Evolutionary conservation across 2,113 vertebrate genomes (phyloP).

Genomic region (Petromus typicus): DNA sequence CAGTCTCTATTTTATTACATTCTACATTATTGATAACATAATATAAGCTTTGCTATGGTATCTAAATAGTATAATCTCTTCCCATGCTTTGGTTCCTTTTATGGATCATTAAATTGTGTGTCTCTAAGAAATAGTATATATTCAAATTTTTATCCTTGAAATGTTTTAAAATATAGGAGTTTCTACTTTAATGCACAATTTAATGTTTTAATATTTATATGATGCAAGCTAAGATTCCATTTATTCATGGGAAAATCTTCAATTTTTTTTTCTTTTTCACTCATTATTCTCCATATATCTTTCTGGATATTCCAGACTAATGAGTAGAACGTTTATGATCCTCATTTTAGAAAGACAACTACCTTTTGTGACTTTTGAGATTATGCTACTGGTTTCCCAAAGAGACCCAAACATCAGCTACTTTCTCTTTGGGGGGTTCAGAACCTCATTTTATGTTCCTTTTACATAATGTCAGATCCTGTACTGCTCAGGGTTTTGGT

Average conservation of each 20-base stretch:
- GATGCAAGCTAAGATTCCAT: not conserved
- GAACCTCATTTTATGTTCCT: not conserved
- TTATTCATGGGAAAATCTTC: not conserved
- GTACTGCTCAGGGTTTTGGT: not conserved
- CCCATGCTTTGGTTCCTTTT: not conserved
- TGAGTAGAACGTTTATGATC: not conserved
- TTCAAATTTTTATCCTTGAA: not conserved
- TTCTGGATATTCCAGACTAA: not conserved
- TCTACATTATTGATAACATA: not conserved
- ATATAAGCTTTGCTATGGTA: not conserved
- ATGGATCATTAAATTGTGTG: not conserved
- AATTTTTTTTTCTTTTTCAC: not conserved
- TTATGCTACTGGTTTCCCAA: not conserved
- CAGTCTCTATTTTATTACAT: not conserved
- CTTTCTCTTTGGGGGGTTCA: not conserved
- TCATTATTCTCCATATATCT: not conserved
- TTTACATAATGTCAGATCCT: not conserved
- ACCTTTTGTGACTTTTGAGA: not conserved
- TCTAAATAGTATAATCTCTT: not conserved
- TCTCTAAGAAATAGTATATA: constrained; percentile 1
- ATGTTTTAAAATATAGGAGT: not conserved
- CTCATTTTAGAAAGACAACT: not conserved
- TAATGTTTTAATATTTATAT: not conserved
- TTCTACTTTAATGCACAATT: not conserved
- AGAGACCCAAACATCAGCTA: not conserved